A percentile compares a stretch with the other conserved stretches of the same genome.
phyloP scores from a whole-genome alignment of 2,113 vertebrate genomes.

The Platichthys stellatus region DNA sequence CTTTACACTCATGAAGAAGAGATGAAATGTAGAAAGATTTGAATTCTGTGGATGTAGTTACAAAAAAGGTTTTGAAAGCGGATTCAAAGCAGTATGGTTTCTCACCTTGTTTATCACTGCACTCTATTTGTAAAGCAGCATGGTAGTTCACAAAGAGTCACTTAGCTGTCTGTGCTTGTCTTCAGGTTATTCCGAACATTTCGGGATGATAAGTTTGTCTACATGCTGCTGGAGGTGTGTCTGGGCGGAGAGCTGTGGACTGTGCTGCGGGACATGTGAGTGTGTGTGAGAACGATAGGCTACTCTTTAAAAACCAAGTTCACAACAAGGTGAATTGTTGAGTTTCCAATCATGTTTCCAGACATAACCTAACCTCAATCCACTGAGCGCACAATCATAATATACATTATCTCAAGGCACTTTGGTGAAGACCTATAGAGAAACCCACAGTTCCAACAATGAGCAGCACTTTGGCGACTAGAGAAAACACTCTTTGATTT shows the following conservation, averaged over 20 bases:
- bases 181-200: conserved; percentile 92
- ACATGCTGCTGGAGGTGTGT: conserved; percentile 93
- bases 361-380: too few species aligned
- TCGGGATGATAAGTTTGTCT: conserved; percentile 91
- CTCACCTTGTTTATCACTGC: too few species aligned
- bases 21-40: not conserved
- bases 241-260: conserved; percentile 95
- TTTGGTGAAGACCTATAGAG: too few species aligned
- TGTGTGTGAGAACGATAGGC: conserved; percentile 30
- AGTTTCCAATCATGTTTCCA: too few species aligned
- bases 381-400: too few species aligned
- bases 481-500: too few species aligned
- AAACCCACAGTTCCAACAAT: too few species aligned
- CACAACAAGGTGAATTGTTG: too few species aligned
- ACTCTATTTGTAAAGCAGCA: not conserved
- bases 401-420: too few species aligned
- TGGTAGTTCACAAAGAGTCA: too few species aligned
- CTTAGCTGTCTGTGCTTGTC: conserved; percentile 20
- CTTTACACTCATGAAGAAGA: not conserved
- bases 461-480: too few species aligned
- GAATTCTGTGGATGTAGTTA: not conserved
- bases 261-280: conserved; percentile 94
- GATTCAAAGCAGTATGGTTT: not conserved
- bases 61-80: too few species aligned
- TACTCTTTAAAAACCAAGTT: not conserved